Percentiles rank a stretch among this genome's conserved stretches.
Evolutionary conservation across 2,888 invertebrate genomes (phyloP).

Genomic region (Elmis aenea): DNA sequence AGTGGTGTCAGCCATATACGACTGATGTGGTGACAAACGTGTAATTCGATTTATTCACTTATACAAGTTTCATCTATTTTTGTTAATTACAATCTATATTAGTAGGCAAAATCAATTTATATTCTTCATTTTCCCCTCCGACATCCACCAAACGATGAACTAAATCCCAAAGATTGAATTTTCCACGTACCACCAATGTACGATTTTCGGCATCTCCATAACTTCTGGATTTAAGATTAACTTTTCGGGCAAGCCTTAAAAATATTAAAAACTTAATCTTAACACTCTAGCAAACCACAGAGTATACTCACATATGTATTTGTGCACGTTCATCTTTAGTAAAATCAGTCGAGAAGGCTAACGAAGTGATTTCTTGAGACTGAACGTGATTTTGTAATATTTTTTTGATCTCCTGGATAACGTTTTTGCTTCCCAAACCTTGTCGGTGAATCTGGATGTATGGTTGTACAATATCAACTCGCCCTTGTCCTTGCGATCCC

Average conservation of each 20-base stretch:
- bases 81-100: no score
- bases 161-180: conserved; percentile 9
- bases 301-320: conserved; percentile 17
- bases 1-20: no score
- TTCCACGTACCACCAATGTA: conserved; percentile 10
- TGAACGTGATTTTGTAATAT: conserved; percentile 8
- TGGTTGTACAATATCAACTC: conserved; percentile 7
- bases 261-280: no score
- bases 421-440: conserved; percentile 12
- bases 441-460: conserved; percentile 10
- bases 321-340: conserved; percentile 10
- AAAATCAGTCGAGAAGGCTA: conserved; percentile 15
- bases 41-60: no score
- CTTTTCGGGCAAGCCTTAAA: conserved; percentile 9
- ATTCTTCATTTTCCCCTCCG: conserved; percentile 15
- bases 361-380: conserved; percentile 8
- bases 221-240: conserved; percentile 11
- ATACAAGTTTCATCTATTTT: no score
- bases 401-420: conserved; percentile 7
- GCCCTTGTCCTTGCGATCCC: conserved; percentile 13
- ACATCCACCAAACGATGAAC: conserved; percentile 8
- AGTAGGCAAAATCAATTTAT: conserved; percentile 9
- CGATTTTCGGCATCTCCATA: conserved; percentile 11
- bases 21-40: no score
- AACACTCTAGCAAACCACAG: background rate